Conservation (phyloP, 2,113 vertebrate species). For the Anseranas semipalmata region DNA sequence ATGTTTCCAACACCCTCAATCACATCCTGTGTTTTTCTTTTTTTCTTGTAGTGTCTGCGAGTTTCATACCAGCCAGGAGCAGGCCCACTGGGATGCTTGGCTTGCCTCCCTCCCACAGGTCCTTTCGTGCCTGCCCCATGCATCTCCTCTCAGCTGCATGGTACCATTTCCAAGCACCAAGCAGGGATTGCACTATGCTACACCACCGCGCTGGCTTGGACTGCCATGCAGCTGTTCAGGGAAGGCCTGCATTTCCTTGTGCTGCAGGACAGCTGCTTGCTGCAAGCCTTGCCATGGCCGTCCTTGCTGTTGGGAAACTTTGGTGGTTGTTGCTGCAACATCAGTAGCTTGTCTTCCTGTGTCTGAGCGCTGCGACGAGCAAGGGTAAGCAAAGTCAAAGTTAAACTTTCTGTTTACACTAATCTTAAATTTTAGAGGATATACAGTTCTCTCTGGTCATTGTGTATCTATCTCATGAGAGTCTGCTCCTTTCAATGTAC, state of each 20-base stretch:
- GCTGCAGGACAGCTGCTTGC: not conserved
- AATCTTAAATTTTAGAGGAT: not conserved
- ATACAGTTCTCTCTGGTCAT: too few relatives aligned
- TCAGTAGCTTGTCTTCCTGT: not conserved
- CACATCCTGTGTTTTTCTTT: not conserved
- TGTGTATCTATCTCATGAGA: not conserved
- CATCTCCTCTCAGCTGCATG: not conserved
- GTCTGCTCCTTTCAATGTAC: not conserved
- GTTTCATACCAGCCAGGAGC: not conserved
- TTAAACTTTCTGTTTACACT: not conserved
- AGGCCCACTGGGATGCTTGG: not conserved
- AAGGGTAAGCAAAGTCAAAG: not conserved
- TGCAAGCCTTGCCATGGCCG: not conserved
- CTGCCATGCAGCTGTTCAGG: rapidly evolving
- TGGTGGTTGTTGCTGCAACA: not conserved
- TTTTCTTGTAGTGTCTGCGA: not conserved
- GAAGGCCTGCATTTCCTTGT: rapidly evolving
- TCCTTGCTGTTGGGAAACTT: not conserved
- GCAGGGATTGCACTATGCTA: not conserved
- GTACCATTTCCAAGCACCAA: not conserved
- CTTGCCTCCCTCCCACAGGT: not conserved
- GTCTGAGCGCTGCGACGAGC: not conserved
- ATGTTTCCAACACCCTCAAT: not conserved
- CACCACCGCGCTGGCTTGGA: not conserved
- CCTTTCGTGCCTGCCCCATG: not conserved